Base-by-base conservation (phyloP, 2,113 vertebrate genomes). In the Empidonax alnorum region DNA sequence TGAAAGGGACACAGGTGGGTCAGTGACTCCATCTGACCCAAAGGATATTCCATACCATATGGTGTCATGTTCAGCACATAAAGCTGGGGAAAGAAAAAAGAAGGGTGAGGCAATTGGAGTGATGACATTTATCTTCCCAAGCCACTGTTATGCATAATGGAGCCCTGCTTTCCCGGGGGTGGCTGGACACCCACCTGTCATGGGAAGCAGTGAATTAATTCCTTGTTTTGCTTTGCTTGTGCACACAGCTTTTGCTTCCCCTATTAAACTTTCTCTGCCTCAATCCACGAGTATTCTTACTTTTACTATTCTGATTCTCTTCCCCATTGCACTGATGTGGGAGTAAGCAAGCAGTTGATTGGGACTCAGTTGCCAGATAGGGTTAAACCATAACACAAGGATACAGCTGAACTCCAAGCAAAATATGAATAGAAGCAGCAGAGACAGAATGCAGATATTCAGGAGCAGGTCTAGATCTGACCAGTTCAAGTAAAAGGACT, bases 111-210 rank as follows among this genome's bases (percentile, higher is more conserved):
- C 15, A 61, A 28, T 4, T 69, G 19, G 39, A 46, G n/a, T 27
- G 24, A 55, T 16, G 10, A 33, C 14, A 23, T 39, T 74, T 74
- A 28, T 47, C 28, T 55, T 65, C n/a, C 49, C 23, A 39, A 53
- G 47, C 47, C 56, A 63, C 0, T 1, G 8, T n/a, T n/a, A 53
- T 4, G 5, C n/a, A 7, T 16, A 47, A 47, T 11, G 41, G 19
- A 79, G 24, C n/a, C 14, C 28, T 41, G 55, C 23, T 39, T 20
- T 62, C 55, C n/a, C 39, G 41, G 5, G 28, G 19, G 28, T 20
- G 55, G 28, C 12, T 62, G 47, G 53, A 28, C 55, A 30, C 9
- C 22, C 19, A 9, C 15, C 23, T 55, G 19, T n/a, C 28, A 20
- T 10, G 19, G 19, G 47, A 71, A 41, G 46, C 10, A 39, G 12